Conservation (phyloP, 1,140 invertebrate species). For the Leptinotarsa undecemlineata region DNA sequence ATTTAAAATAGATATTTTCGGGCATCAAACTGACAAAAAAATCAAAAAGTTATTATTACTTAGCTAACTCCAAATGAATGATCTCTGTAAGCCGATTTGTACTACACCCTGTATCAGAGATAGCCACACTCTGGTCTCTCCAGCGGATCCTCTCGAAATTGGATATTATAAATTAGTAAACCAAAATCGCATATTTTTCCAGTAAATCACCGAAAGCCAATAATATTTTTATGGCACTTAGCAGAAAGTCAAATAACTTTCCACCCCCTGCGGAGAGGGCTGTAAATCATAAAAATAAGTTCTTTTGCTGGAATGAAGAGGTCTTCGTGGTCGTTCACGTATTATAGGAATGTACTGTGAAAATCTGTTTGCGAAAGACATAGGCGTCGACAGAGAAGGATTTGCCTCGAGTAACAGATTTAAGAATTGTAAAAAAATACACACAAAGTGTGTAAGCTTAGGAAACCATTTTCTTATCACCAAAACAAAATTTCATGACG, state of each 20-base stretch:
- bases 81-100: not conserved
- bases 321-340: not conserved
- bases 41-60: too few relatives aligned
- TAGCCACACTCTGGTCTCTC: not conserved
- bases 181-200: not conserved
- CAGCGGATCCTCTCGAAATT: not conserved
- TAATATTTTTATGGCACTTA: slow-evolving; percentile 6
- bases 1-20: too few relatives aligned
- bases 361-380: not conserved
- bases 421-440: too few relatives aligned
- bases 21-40: too few relatives aligned
- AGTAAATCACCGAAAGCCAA: not conserved
- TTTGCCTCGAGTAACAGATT: too few relatives aligned
- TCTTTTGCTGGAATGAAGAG: not conserved
- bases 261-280: not conserved
- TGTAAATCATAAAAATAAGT: not conserved
- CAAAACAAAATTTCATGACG: too few relatives aligned
- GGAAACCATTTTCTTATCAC: too few relatives aligned
- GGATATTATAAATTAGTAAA: not conserved
- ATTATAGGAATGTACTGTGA: not conserved
- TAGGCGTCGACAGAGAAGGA: not conserved
- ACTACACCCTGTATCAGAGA: not conserved
- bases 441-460: too few relatives aligned
- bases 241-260: not conserved
- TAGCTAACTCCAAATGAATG: too few relatives aligned